Evolutionary conservation across 1,140 invertebrate genomes (phyloP).

Genomic region (Glomeris maerens): DNA sequence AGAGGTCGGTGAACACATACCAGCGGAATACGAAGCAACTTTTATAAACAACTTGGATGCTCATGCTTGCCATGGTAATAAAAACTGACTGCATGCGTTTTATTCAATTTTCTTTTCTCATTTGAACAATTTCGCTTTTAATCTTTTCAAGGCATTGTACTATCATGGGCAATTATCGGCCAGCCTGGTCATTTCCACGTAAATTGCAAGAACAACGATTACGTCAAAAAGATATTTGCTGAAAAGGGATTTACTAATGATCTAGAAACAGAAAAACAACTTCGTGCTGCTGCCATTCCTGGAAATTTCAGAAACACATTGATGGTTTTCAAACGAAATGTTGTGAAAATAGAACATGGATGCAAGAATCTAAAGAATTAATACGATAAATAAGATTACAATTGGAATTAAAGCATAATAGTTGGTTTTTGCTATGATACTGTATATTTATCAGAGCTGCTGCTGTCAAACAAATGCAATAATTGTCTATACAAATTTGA

Average conservation of each 20-base stretch:
- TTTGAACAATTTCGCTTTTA: too few species aligned
- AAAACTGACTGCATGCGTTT: too few species aligned
- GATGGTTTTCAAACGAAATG: constrained; percentile 6
- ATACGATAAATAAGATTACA: too few species aligned
- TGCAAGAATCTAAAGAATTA: too few species aligned
- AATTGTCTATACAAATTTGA: too few species aligned
- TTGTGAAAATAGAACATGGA: too few species aligned
- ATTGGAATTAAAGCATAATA: too few species aligned
- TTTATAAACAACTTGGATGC: constrained; percentile 9
- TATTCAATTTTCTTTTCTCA: too few species aligned
- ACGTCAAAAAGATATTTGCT: constrained; percentile 5
- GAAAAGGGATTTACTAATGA: not conserved
- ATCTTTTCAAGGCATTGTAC: too few species aligned
- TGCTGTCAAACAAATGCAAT: too few species aligned
- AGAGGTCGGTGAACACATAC: constrained; percentile 17
- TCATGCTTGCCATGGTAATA: constrained; percentile 13
- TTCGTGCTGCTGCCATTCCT: not conserved
- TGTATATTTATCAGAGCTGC: too few species aligned
- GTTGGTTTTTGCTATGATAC: too few species aligned
- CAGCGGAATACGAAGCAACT: constrained; percentile 2
- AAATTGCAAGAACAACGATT: constrained; percentile 13
- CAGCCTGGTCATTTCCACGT: constrained; percentile 15
- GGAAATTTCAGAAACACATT: not conserved
- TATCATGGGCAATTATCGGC: constrained; percentile 15
- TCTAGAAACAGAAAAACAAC: not conserved